Evolutionary conservation across 2,888 invertebrate genomes (phyloP), one percentile per base, ranked within the genome.

Genomic region (Stenurella melanura): DNA sequence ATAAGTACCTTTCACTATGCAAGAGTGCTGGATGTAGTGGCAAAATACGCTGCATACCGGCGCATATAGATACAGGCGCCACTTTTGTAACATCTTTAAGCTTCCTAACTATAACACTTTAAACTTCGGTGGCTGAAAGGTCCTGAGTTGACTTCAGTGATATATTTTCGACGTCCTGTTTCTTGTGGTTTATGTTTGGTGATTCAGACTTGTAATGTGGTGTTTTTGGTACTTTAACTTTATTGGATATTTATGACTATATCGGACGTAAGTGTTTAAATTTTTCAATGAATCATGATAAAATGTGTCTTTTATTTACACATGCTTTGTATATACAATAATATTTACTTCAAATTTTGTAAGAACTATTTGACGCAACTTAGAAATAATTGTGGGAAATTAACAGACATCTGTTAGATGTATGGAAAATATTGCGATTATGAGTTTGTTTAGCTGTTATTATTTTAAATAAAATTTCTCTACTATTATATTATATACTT

Each of bases 1-100:
- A 76, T 64, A 67, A 74, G 77, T 69, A 74, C 79, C 79, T 80
- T 80, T 80, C 80, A 80, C 80, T 78, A 74, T 78, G 74, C 75
- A 72, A 71, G 77, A 67, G 77, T 79, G 61, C 77, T 71, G 77
- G 75, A 70, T 73, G 76, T 77, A 75, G 79, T 77, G 77, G 79
- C 79, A 75, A 77, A 77, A 79, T 79, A 68, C 77, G 71, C 69
- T 75, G 70, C 70, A 60, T 57, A 68, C 56, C 68, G 34, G 68
- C 68, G 68, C 74, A 76, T 76, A 74, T 67, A 71, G 74, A 74
- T 76, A 76, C 70, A 75, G 79, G 79, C 79, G 79, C 79, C 77
- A 79, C 77, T 77, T 77, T 79, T 79, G 75, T 79, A 77, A 75
- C 72, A 75, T 77, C 77, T 75, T 74, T 70, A 2, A 61, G 71